phyloP scores from a whole-genome alignment of 2,888 invertebrate genomes.

The Tyria jacobaeae region DNA sequence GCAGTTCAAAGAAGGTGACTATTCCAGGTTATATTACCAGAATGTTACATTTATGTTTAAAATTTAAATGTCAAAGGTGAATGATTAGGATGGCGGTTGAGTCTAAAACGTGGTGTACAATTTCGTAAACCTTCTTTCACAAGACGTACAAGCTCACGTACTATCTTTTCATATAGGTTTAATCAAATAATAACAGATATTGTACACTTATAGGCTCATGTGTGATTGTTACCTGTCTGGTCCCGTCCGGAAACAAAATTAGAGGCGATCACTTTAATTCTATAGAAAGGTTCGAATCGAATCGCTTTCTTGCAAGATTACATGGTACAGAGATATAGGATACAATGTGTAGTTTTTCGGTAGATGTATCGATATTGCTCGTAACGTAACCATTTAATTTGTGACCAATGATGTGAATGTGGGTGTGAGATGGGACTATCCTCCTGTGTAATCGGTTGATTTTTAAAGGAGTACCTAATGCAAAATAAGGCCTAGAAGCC shows the following conservation, averaged over 20 bases:
- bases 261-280: constrained; percentile 45
- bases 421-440: constrained; percentile 11
- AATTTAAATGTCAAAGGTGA: background rate
- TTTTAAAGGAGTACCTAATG: background rate
- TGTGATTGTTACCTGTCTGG: constrained; percentile 33
- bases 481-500: too few relatives aligned
- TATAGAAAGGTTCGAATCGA: constrained; percentile 42
- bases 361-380: constrained; percentile 31
- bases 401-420: constrained; percentile 13
- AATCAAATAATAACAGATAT: constrained; percentile 11
- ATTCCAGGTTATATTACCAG: background rate
- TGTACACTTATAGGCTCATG: background rate
- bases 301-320: constrained; percentile 45
- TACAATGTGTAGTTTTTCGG: constrained; percentile 21
- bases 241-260: constrained; percentile 46
- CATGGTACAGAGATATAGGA: constrained; percentile 40
- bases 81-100: background rate
- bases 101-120: background rate
- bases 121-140: constrained; percentile 1
- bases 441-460: background rate
- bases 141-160: constrained; percentile 7
- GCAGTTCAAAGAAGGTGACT: background rate
- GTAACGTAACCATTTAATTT: constrained; percentile 44
- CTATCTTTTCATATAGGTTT: background rate
- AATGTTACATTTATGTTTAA: background rate